phyloP scores from a whole-genome alignment of 2,113 vertebrate species.

The Pipra filicauda region DNA sequence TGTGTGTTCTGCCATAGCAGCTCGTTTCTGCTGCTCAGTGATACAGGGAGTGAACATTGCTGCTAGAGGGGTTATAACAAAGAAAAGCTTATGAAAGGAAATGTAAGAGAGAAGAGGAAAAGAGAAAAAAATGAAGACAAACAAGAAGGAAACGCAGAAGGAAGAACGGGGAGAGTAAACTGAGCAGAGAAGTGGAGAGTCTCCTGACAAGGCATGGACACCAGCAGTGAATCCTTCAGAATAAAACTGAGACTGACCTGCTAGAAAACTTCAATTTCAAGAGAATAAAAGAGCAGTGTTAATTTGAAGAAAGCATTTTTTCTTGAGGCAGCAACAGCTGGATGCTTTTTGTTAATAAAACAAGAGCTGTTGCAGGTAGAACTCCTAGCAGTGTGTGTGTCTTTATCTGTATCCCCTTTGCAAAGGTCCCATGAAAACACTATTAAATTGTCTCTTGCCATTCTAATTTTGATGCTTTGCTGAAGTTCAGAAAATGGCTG shows the following conservation, averaged over 20 bases:
- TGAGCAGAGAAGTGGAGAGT: background rate
- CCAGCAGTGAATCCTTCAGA: background rate
- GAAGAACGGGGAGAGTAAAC: background rate
- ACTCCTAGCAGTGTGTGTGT: background rate
- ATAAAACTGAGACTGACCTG: background rate
- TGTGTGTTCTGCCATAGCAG: background rate
- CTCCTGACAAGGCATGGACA: background rate
- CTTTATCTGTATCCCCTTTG: background rate
- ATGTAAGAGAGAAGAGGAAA: background rate
- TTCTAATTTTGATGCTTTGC: slow-evolving; percentile 10
- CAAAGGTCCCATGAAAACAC: background rate
- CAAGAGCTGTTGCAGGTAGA: background rate
- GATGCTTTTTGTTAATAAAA: background rate
- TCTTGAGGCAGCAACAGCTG: background rate
- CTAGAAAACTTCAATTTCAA: background rate
- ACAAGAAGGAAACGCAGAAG: background rate
- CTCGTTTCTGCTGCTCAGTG: background rate
- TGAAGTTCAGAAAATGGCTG: slow-evolving; percentile 32
- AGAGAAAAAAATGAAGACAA: background rate
- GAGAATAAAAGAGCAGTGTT: background rate
- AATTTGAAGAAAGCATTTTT: background rate
- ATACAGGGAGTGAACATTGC: background rate
- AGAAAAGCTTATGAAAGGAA: background rate
- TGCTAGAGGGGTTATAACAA: background rate
- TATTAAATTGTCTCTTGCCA: background rate